These are phyloP conservation scores for Dyspetes luteomarginatus DNA, from an alignment of 2,888 invertebrate genomes.

Conservation along the genomic window DNA sequence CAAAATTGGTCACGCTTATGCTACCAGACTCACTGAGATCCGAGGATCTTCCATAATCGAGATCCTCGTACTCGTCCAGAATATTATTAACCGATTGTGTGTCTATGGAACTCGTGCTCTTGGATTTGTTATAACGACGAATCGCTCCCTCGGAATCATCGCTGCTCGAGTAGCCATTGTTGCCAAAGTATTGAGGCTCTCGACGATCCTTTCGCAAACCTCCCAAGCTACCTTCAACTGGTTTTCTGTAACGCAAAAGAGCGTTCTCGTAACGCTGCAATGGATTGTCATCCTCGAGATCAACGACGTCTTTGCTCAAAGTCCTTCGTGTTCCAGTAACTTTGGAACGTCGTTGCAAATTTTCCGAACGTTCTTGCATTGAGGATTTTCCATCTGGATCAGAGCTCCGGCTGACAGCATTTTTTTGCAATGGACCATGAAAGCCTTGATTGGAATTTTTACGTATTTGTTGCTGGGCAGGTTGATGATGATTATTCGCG, in stretches of 20 bases:
- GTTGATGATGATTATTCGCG: slow-evolving; percentile 44
- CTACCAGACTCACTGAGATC: slow-evolving; percentile 77
- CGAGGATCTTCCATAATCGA: slow-evolving; percentile 76
- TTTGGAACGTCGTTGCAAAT: slow-evolving; percentile 25
- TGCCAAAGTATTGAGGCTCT: slow-evolving; percentile 68
- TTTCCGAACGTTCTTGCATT: slow-evolving; percentile 25
- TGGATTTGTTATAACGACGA: slow-evolving; percentile 73
- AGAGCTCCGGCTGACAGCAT: not conserved
- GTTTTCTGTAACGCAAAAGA: slow-evolving; percentile 71
- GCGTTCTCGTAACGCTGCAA: slow-evolving; percentile 73
- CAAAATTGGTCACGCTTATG: slow-evolving; percentile 75
- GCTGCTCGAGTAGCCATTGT: slow-evolving; percentile 75
- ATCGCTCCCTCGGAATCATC: slow-evolving; percentile 75
- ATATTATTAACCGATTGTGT: slow-evolving; percentile 80
- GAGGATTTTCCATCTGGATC: slow-evolving; percentile 41
- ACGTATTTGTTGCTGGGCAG: slow-evolving; percentile 30
- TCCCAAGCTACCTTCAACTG: slow-evolving; percentile 63
- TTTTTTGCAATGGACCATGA: slow-evolving; percentile 36
- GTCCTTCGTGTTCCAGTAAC: slow-evolving; percentile 41
- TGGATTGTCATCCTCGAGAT: slow-evolving; percentile 64
- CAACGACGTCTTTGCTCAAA: slow-evolving; percentile 40
- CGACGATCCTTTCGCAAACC: slow-evolving; percentile 62
- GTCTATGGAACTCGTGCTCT: slow-evolving; percentile 79
- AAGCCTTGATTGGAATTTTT: slow-evolving; percentile 30
- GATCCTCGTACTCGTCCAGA: slow-evolving; percentile 79